These are phyloP conservation scores for Oryzias curvinotus DNA, from an alignment of 2,113 vertebrate genomes.

Conservation along the genomic window DNA sequence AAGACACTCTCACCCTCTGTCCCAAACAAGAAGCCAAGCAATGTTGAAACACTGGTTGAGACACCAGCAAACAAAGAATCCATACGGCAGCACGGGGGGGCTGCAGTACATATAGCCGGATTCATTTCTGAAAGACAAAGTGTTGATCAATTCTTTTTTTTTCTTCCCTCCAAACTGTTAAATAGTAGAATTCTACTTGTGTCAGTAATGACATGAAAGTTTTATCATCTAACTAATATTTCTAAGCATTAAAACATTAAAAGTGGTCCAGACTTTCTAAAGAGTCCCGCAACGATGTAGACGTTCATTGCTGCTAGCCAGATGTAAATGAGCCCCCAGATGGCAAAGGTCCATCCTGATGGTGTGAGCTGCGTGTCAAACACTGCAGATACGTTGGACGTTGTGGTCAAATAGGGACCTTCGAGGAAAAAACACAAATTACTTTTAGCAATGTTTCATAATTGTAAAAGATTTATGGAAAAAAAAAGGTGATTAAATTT, in stretches of 20 bases:
- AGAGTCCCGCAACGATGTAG: slow-evolving; percentile 69
- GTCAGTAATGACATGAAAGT: too few species aligned
- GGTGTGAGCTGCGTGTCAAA: slow-evolving; percentile 75
- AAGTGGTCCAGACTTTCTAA: slow-evolving; percentile 60
- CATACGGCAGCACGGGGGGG: slow-evolving; percentile 70
- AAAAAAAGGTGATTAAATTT: slow-evolving; percentile 19
- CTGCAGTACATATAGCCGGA: slow-evolving; percentile 75
- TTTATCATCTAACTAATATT: neutral
- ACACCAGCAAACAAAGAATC: slow-evolving; percentile 75
- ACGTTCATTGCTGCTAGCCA: slow-evolving; percentile 66
- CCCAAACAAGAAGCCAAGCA: slow-evolving; percentile 76
- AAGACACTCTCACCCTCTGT: slow-evolving; percentile 62
- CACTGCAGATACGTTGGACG: slow-evolving; percentile 63
- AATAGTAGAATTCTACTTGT: too few species aligned
- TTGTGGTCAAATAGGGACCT: slow-evolving; percentile 66
- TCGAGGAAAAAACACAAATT: neutral
- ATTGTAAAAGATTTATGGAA: neutral
- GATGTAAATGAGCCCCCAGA: slow-evolving; percentile 77
- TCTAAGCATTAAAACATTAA: neutral
- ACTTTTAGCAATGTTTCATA: neutral
- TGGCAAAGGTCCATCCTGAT: slow-evolving; percentile 78
- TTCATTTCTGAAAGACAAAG: slow-evolving; percentile 55
- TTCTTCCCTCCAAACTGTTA: too few species aligned
- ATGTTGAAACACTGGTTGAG: slow-evolving; percentile 73
- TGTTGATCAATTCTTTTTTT: neutral